Percentiles rank a stretch among this genome's conserved stretches.
phyloP scores from a whole-genome alignment of 2,888 invertebrate genomes.

The Cremastobaeus sp. region DNA sequence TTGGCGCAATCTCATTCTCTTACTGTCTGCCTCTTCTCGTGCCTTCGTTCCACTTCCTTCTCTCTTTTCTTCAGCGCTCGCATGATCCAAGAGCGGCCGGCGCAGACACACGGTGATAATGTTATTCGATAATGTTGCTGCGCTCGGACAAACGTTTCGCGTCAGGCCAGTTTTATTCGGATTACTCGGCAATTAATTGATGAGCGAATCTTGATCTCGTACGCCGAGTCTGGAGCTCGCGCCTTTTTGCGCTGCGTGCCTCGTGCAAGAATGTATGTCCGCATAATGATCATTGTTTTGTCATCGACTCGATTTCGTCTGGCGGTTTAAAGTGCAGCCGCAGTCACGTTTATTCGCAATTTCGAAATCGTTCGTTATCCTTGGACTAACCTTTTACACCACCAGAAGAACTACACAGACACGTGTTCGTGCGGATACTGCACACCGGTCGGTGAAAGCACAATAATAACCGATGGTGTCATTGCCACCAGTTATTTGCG shows the following conservation, averaged over 20 bases:
- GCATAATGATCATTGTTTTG: conserved; percentile 30
- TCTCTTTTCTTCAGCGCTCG: conserved; percentile 39
- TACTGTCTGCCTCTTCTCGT: conserved; percentile 54
- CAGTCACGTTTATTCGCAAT: conserved; percentile 35
- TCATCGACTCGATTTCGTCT: conserved; percentile 11
- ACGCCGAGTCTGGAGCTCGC: no score
- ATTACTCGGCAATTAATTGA: conserved; percentile 44
- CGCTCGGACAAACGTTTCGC: conserved; percentile 23
- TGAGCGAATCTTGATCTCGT: conserved; percentile 23
- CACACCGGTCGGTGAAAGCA: conserved; percentile 56
- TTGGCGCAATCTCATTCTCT: conserved; percentile 74
- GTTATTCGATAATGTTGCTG: conserved; percentile 41
- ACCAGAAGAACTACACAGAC: conserved; percentile 40
- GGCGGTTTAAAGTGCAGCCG: no score
- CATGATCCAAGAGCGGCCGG: conserved; percentile 49
- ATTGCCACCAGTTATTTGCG: conserved; percentile 62
- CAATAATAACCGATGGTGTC: conserved; percentile 50
- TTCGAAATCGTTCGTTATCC: conserved; percentile 46
- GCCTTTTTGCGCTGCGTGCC: conserved; percentile 1
- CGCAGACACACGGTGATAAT: conserved; percentile 39
- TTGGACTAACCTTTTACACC: conserved; percentile 24
- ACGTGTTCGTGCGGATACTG: conserved; percentile 31
- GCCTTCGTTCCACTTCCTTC: conserved; percentile 51
- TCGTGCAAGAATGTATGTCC: background rate
- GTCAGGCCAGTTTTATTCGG: conserved; percentile 8